Percentiles rank a stretch among this genome's conserved stretches.
These are phyloP conservation scores for Craseonycteris thonglongyai DNA, from an alignment of 2,113 vertebrate species.

Conservation along the genomic window DNA sequence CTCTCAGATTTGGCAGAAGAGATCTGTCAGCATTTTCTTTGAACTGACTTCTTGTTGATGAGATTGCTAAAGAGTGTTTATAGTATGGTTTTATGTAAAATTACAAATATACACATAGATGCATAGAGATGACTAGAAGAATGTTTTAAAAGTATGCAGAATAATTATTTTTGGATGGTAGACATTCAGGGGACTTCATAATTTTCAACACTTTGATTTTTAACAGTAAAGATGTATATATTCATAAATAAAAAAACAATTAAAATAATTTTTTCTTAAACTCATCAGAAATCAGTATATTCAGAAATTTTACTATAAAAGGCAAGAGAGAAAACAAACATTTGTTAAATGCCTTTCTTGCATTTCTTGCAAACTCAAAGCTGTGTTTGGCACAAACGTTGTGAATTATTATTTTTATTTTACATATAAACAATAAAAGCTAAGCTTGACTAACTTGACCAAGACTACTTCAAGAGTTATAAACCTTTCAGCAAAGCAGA, in stretches of 20 bases:
- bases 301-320: background rate
- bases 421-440: background rate
- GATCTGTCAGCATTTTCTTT: background rate
- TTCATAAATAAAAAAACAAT: slow-evolving; percentile 1
- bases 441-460: background rate
- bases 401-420: background rate
- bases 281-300: background rate
- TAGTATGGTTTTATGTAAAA: background rate
- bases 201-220: slow-evolving; percentile 14
- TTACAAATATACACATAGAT: background rate
- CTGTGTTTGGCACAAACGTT: background rate
- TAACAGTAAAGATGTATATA: background rate
- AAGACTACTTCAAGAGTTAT: background rate
- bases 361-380: no score
- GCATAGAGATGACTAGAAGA: background rate
- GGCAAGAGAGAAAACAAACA: background rate
- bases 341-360: background rate
- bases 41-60: background rate
- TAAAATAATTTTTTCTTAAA: background rate
- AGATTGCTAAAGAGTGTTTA: background rate
- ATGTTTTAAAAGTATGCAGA: background rate
- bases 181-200: background rate
- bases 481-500: background rate
- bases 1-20: background rate
- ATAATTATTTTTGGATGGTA: background rate